phyloP scores from a whole-genome alignment of 2,888 invertebrate genomes.

The Clitarchus hookeri region DNA sequence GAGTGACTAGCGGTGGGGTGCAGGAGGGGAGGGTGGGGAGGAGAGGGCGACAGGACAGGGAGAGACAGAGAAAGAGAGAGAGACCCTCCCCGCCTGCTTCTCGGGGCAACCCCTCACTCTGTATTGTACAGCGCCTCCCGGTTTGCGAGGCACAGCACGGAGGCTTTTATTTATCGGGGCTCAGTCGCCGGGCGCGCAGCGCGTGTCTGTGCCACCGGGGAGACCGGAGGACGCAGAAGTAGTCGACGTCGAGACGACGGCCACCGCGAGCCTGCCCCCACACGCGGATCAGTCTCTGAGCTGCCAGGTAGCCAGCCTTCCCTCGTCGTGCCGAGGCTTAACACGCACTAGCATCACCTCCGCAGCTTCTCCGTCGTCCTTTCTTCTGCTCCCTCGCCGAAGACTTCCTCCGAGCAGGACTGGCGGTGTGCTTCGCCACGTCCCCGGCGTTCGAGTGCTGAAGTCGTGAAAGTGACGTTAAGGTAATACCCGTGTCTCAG shows the following conservation, averaged over 20 bases:
- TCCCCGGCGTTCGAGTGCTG: too few species aligned
- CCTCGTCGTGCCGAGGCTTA: too few species aligned
- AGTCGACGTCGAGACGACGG: background rate
- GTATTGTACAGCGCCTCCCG: conserved; percentile 8
- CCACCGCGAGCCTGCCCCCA: background rate
- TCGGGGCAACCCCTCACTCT: background rate
- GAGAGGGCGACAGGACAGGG: conserved; percentile 15
- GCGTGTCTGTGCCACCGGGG: background rate
- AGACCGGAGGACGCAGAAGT: background rate
- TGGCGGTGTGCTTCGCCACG: too few species aligned
- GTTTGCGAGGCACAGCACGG: background rate
- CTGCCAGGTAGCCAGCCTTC: too few species aligned
- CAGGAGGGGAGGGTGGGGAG: background rate
- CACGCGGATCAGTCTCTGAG: background rate
- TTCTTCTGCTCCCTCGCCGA: too few species aligned
- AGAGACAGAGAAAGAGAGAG: conserved; percentile 11
- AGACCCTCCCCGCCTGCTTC: background rate
- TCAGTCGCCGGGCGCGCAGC: background rate
- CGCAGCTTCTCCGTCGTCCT: too few species aligned
- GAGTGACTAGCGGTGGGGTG: background rate
- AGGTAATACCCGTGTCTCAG: background rate
- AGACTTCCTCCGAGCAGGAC: background rate
- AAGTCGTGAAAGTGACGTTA: background rate
- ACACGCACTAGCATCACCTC: too few species aligned
- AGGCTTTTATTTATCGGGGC: conserved; percentile 20